Evolutionary conservation across 2,888 invertebrate genomes (phyloP), one percentile per base, ranked within the genome.

Genomic region (Synanthedon formicaeformis): DNA sequence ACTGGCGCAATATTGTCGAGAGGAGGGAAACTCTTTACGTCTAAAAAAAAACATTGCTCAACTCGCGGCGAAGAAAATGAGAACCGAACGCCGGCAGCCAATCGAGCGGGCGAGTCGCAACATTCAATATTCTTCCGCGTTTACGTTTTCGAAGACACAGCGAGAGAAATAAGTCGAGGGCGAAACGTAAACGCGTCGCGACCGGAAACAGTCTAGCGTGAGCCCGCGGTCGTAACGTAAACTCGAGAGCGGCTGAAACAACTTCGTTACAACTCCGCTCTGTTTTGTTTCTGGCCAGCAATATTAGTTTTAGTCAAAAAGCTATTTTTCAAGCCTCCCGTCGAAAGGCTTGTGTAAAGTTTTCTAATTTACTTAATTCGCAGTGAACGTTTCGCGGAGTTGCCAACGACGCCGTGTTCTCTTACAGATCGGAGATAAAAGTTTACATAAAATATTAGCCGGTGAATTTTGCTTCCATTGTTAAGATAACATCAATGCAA

Each of bases 271-370:
- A 80, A 79, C 81, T 78, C 78, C 65, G 69, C 69, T 66, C 69
- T 78, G 81, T 83, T 83, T 81, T 81, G 81, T 84, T 84, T 80
- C 76, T 71, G 72, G 70, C 65, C 71, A 71, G 77, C 78, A 79
- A 84, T 87, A 87, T 87, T 87, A 86, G 87, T 86, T 87, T 84
- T 79, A 78, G 83, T 73, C 81, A 78, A 81, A 84, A 81, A 80
- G 84, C 81, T 80, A 85, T 86, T 85, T 86, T 86, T 86, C 82
- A 84, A 76, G 68, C 67, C 73, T 73, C 65, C 74, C 79, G 74
- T 74, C 77, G 79, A 82, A 34, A 34, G 34, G 81, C 75, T 78
- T 79, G 79, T 77, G 75, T 67, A 75, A 86, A 87, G 75, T 86
- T 86, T 86, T 83, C 82, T 83, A 84, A 86, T 86, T 86, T 83